phyloP scores from a whole-genome alignment of 2,113 vertebrate species.

The Scophthalmus maximus region DNA sequence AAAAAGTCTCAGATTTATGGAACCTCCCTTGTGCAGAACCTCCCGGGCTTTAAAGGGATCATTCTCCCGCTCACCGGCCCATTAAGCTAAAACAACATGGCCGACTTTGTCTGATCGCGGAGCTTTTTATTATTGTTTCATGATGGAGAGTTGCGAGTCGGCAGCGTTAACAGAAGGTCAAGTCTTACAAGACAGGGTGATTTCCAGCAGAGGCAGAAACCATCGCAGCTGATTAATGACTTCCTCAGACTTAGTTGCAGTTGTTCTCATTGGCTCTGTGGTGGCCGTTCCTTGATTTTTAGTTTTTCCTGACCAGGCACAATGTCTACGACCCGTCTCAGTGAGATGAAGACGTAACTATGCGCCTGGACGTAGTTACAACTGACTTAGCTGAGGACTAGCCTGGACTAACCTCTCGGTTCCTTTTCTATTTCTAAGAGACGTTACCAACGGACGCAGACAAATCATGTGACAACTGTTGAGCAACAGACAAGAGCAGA shows the following conservation, averaged over 20 bases:
- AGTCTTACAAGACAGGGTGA: conserved; percentile 37
- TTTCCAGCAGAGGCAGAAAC: conserved; percentile 24
- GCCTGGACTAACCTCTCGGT: too few relatives aligned
- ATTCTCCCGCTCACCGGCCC: conserved; percentile 22
- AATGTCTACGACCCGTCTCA: too few relatives aligned
- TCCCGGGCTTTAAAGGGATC: conserved; percentile 54
- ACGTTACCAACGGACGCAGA: too few relatives aligned
- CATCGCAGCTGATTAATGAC: conserved; percentile 36
- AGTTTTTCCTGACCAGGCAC: too few relatives aligned
- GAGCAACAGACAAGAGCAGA: too few relatives aligned
- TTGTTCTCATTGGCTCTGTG: neutral
- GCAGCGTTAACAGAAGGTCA: neutral
- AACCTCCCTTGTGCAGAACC: conserved; percentile 32
- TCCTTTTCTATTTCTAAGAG: too few relatives aligned
- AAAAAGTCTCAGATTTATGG: conserved; percentile 39
- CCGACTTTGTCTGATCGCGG: neutral
- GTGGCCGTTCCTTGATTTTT: too few relatives aligned
- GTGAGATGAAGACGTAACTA: too few relatives aligned
- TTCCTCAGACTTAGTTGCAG: neutral
- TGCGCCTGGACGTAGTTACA: too few relatives aligned
- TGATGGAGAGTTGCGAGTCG: neutral
- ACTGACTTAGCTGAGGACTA: too few relatives aligned
- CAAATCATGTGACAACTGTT: too few relatives aligned
- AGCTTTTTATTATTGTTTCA: neutral
- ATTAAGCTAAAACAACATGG: conserved; percentile 2